These are phyloP conservation scores for Orthosia incerta DNA, from an alignment of 2,888 invertebrate species.

Conservation along the genomic window DNA sequence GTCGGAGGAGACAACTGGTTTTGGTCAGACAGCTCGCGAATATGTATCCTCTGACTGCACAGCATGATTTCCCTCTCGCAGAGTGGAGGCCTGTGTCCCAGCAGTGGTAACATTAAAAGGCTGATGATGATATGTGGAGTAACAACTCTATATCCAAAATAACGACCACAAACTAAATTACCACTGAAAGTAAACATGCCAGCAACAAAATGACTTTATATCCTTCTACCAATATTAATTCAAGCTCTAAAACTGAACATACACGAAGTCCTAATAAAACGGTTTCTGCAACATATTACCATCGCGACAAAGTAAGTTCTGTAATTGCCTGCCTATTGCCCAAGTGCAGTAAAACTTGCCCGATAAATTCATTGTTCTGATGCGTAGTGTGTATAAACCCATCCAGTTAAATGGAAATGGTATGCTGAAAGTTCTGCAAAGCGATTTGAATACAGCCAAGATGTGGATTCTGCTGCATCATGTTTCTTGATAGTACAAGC, in stretches of 20 bases:
- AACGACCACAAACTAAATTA: not conserved
- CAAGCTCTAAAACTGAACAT: conserved; percentile 33
- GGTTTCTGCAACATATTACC: conserved; percentile 47
- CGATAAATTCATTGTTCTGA: conserved; percentile 77
- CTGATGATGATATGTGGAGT: too few species aligned
- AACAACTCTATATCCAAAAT: not conserved
- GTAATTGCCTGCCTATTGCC: conserved; percentile 63
- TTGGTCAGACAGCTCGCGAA: too few species aligned
- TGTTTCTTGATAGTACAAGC: too few species aligned
- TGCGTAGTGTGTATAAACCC: conserved; percentile 62
- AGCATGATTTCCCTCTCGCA: too few species aligned
- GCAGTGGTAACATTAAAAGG: too few species aligned
- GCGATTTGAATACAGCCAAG: too few species aligned
- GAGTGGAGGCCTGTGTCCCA: too few species aligned
- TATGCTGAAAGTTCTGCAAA: too few species aligned
- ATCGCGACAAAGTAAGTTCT: conserved; percentile 59
- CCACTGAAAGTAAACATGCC: conserved; percentile 18
- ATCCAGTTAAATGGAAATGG: conserved; percentile 18
- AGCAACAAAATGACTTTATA: conserved; percentile 40
- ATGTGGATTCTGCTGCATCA: too few species aligned
- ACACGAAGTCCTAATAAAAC: conserved; percentile 41
- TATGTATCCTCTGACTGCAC: too few species aligned
- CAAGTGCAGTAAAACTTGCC: conserved; percentile 73
- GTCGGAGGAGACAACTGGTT: too few species aligned
- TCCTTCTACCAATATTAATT: conserved; percentile 23